Evolutionary conservation across 2,113 vertebrate species (phyloP).

Genomic region (Holacanthus passer): DNA sequence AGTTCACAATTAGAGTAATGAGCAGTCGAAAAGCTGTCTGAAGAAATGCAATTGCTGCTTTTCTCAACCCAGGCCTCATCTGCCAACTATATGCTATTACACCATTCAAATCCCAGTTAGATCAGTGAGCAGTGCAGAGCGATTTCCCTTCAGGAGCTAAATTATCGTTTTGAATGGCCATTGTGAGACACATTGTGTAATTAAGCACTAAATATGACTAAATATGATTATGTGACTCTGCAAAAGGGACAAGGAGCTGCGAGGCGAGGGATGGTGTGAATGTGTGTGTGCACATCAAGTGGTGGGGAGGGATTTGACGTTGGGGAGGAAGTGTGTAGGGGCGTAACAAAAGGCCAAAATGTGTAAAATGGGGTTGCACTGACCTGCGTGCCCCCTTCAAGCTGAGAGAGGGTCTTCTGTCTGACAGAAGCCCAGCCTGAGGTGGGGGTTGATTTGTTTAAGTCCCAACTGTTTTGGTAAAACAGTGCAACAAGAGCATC

Average conservation of each 20-base stretch:
- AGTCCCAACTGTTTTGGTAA: constrained; percentile 67
- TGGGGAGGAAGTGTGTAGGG: constrained; percentile 33
- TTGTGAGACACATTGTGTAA: constrained; percentile 83
- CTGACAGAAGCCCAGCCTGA: constrained; percentile 71
- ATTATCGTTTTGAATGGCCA: constrained; percentile 83
- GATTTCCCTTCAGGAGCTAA: constrained; percentile 83
- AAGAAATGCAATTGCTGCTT: constrained; percentile 64
- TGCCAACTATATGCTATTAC: constrained; percentile 78
- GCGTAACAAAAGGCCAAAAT: constrained; percentile 63
- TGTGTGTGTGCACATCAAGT: constrained; percentile 54
- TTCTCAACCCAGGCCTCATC: constrained; percentile 73
- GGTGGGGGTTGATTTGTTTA: constrained; percentile 67
- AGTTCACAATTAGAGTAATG: constrained; percentile 81
- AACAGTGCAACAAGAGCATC: constrained; percentile 71
- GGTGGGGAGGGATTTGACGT: constrained; percentile 38
- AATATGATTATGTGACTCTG: constrained; percentile 82
- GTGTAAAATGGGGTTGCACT: constrained; percentile 68
- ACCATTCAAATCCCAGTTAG: constrained; percentile 73
- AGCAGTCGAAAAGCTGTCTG: constrained; percentile 73
- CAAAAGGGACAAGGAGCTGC: constrained; percentile 58
- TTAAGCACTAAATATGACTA: constrained; percentile 84
- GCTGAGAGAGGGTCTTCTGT: constrained; percentile 73
- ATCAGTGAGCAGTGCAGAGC: constrained; percentile 79
- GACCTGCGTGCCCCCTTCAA: constrained; percentile 79
- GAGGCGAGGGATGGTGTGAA: constrained; percentile 33